Base-by-base conservation (phyloP, 2,888 invertebrate genomes). In the Griposia aprilina region DNA sequence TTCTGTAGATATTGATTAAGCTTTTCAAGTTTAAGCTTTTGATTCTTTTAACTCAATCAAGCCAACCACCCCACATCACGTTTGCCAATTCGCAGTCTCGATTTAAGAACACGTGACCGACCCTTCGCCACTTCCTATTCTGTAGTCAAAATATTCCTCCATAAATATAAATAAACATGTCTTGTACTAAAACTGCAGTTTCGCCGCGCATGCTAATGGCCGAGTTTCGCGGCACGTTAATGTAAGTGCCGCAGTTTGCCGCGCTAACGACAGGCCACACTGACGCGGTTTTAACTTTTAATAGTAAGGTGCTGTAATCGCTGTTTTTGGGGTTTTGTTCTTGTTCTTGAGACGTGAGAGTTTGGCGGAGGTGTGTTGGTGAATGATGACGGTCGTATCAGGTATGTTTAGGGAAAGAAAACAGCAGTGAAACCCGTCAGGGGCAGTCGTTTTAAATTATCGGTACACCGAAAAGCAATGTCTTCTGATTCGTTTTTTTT, bases 211-310 rank as follows among this genome's bases (percentile, higher is more conserved):
- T 70, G 86, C 65, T 84, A 86, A 86, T 76, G 67, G 73, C 45
- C 2, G 26, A 65, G 83, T 82, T 73, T 72, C 63, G 63, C 68
- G 75, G 41, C 59, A 59, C 62, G 83, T 71, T 86, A 74, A 67
- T 62, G 62, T 76, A 63, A 86, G 72, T 86, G 74, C 45, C 66
- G 63, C 63, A 67, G 63, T 76, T 59, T 63, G 70, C 15, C 75
- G n/a, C 1, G 78, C 71, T 82, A 84, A 84, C 74, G 84, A 84
- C 83, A 74, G 60, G 23, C 55, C 59, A 59, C 66, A 57, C 66
- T 30, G 55, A 41, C 59, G 67, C 41, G 57, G 26, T 20, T 26
- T 10, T 50, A 50, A 69, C 45, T 52, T 79, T 68, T 63, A 79
- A 71, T 72, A 63, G 62, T 57, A 36, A 48, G 55, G 52, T 52